Percentiles rank a stretch among this genome's conserved stretches.
Conservation (phyloP, 23 tunicate species). For the Phallusia fumigata region DNA sequence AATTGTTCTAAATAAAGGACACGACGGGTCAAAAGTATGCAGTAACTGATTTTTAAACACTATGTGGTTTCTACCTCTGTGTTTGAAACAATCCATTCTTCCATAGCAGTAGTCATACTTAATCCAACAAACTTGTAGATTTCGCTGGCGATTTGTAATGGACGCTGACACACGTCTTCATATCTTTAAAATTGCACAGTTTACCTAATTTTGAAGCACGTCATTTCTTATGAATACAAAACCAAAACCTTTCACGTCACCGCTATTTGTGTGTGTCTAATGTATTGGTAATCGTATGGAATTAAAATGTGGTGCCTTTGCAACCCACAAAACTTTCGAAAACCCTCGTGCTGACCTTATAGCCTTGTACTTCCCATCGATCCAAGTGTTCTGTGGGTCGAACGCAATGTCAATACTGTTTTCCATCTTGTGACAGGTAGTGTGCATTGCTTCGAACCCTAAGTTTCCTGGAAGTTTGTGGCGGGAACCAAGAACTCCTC, state of each 20-base stretch:
- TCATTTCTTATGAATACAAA: background rate
- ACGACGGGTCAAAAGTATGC: too few species aligned
- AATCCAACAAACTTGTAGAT: slow-evolving; percentile 62
- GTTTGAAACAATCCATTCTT: slow-evolving; percentile 42
- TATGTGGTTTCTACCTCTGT: slow-evolving; percentile 20
- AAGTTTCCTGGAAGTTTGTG: slow-evolving; percentile 21
- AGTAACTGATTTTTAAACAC: background rate
- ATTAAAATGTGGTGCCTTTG: too few species aligned
- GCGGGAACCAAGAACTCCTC: slow-evolving; percentile 62
- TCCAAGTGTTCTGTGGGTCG: slow-evolving; percentile 33
- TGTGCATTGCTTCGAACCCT: background rate
- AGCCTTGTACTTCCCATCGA: slow-evolving; percentile 37
- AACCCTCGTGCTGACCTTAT: slow-evolving; percentile 38
- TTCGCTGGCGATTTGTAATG: slow-evolving; percentile 34
- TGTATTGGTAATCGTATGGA: too few species aligned
- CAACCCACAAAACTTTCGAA: background rate
- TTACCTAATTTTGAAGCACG: background rate
- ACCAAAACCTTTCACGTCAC: too few species aligned
- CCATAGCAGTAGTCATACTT: background rate
- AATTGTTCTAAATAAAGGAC: too few species aligned
- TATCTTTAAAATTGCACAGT: slow-evolving; percentile 30
- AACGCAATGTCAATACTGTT: slow-evolving; percentile 24
- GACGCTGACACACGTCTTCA: slow-evolving; percentile 54
- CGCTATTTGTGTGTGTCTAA: too few species aligned
- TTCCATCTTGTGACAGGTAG: slow-evolving; percentile 35